Conservation (phyloP, 2,113 vertebrate species). For the Thermophis baileyi region DNA sequence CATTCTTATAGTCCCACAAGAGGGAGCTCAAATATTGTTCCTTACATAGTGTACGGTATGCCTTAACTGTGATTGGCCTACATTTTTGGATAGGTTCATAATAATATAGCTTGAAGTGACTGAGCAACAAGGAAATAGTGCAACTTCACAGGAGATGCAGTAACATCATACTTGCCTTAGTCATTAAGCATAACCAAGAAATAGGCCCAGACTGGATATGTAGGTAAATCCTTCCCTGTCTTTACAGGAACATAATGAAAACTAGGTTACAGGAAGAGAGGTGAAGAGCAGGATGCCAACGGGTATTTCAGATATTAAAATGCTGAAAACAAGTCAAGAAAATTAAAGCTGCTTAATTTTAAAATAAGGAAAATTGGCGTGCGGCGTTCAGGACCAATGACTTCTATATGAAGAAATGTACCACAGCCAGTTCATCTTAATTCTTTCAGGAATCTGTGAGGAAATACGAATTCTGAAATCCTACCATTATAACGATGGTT, state of each 20-base stretch:
- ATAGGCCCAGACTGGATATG: not conserved
- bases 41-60: not conserved
- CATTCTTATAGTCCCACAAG: slow-evolving; percentile 58
- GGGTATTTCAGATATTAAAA: not conserved
- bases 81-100: not conserved
- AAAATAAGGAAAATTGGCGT: not conserved
- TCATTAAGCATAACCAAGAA: not conserved
- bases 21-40: slow-evolving; percentile 62
- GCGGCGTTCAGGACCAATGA: not conserved
- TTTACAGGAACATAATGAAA: not conserved
- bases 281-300: not conserved
- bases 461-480: not conserved
- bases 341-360: not conserved
- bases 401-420: not conserved
- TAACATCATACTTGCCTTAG: not conserved
- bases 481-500: not conserved
- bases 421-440: not conserved
- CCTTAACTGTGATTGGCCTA: not conserved
- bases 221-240: not conserved
- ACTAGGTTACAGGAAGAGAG: not conserved
- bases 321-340: not conserved
- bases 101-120: not conserved
- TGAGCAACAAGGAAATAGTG: not conserved
- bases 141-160: not conserved
- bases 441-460: not conserved